Evolutionary conservation across 2,888 invertebrate genomes (phyloP).

Genomic region (Rhopalosiphum nymphaeae): DNA sequence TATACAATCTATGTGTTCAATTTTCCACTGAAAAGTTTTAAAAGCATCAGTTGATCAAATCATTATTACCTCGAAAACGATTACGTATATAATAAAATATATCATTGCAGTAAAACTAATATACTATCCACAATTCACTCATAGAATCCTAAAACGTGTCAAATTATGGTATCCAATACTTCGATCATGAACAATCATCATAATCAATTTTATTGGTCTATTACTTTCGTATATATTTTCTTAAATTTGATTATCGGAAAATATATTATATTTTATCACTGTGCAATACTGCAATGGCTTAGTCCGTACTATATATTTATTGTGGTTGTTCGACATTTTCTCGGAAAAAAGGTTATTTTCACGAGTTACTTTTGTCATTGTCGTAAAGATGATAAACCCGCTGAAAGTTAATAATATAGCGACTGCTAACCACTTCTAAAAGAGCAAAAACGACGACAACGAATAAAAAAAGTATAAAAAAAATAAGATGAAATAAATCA

Average conservation of each 20-base stretch:
- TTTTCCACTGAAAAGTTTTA: not conserved
- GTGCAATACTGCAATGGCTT: not conserved
- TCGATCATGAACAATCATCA: not conserved
- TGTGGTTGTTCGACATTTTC: not conserved
- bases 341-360: not conserved
- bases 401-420: not conserved
- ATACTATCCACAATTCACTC: not conserved
- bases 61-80: not conserved
- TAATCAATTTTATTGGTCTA: not conserved
- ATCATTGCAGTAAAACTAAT: not conserved
- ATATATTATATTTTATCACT: not conserved
- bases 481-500: conserved; percentile 26
- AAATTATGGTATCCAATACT: not conserved
- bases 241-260: not conserved
- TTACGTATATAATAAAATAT: not conserved
- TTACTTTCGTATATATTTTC: not conserved
- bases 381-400: not conserved
- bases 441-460: not conserved
- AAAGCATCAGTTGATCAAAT: not conserved
- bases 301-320: not conserved
- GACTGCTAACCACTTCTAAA: not conserved
- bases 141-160: not conserved
- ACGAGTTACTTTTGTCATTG: not conserved
- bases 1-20: not conserved
- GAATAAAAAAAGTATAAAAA: not conserved